Evolutionary conservation across 2,113 vertebrate genomes (phyloP), one percentile per base, ranked within the genome.

Genomic region (Hepsetus odoe): DNA sequence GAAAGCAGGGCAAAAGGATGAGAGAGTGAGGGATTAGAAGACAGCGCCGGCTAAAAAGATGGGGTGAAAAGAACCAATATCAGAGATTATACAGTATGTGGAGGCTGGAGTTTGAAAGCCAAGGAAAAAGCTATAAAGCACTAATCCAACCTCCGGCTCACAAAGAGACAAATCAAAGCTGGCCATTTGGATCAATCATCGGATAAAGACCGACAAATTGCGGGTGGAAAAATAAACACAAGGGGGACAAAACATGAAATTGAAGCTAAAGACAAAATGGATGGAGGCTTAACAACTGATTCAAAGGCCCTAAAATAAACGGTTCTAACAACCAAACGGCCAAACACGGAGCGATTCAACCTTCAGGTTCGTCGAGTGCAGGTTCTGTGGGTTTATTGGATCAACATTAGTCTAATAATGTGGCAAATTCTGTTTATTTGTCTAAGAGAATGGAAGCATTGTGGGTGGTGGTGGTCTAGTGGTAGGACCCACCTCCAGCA

Each of bases 1-100:
- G 67, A 8, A 18, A 56, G 5, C 20, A 33, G 4, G 11, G 55
- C 38, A 46, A 3, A n/a, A 11, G 7, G 42, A 20, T 35, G 58
- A 70, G 5, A 12, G 13, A 7, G 49, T 1, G 20, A 22, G 51
- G 12, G 35, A 69, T 33, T 64, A 40, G 51, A 66, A 49, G 46
- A 55, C 46, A 66, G 22, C 5, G 73, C 65, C 30, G 55, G 67
- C 28, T 26, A 79, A 26, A 55, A 1, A 40, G 33, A 22, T 24
- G 22, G 13, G 28, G 35, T 38, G 44, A 22, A 64, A n/a, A 49
- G 30, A 18, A 42, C 16, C 24, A 53, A 22, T 26, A 30, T 18
- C 18, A 20, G 11, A 66, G 84, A 88, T 89, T 84, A 88, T 87
- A 80, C 71, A 69, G 74, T 35, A 69, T 73, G 71, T 83, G 77